Evolutionary conservation across 2,797 vertebrate species (phyloP).

Genomic region (Sebastes iracundus): DNA sequence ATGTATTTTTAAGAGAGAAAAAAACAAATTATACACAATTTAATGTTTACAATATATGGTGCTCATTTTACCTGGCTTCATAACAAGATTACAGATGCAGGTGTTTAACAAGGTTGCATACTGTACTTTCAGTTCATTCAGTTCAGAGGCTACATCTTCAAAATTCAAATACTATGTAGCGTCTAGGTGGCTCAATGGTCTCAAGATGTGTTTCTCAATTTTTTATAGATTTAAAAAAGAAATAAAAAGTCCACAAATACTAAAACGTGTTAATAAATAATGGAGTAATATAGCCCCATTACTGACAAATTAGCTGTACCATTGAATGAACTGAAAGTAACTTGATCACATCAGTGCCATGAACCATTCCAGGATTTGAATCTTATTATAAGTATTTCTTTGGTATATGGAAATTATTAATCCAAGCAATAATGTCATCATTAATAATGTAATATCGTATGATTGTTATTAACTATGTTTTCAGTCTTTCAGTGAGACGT

Average conservation of each 20-base stretch:
- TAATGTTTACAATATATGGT: slow-evolving; percentile 41
- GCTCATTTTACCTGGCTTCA: background rate
- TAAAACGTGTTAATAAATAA: background rate
- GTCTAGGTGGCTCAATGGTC: background rate
- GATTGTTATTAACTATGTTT: background rate
- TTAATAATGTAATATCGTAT: background rate
- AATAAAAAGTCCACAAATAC: background rate
- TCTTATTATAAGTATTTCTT: background rate
- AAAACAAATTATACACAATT: background rate
- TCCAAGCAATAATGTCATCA: background rate
- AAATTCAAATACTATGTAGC: background rate
- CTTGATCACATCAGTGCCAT: background rate
- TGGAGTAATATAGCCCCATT: background rate
- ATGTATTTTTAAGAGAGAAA: background rate
- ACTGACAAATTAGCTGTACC: background rate
- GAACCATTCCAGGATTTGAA: background rate
- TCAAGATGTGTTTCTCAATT: background rate
- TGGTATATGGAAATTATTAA: background rate
- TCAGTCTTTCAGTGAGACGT: background rate
- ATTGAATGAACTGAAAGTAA: background rate
- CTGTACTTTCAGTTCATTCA: background rate
- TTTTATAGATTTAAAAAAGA: background rate
- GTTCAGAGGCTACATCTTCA: background rate
- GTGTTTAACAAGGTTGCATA: background rate
- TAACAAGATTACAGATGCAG: background rate